Evolutionary conservation across 2,113 vertebrate genomes (phyloP).

Genomic region (Pristiophorus japonicus): DNA sequence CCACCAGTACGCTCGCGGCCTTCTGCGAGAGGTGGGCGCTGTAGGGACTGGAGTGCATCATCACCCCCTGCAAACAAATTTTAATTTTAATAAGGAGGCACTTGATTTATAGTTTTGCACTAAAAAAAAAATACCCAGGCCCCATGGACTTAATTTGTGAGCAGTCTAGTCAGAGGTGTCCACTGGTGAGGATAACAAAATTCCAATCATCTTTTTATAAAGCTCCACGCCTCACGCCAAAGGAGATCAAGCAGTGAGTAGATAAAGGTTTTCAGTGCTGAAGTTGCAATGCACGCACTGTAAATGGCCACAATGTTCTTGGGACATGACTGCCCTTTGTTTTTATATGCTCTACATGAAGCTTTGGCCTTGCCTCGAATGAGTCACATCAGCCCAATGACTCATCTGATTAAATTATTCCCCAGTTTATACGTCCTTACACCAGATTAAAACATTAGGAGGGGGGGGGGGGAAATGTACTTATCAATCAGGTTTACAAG

Average conservation of each 20-base stretch:
- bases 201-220: background rate
- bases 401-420: constrained; percentile 24
- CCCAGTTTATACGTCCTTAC: background rate
- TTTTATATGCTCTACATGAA: background rate
- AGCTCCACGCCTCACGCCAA: background rate
- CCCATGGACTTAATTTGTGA: background rate
- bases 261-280: background rate
- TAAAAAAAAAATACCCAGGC: too few species aligned
- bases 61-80: too few species aligned
- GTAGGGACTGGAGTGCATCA: too few species aligned
- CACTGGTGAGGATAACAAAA: background rate
- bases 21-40: too few species aligned
- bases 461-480: background rate
- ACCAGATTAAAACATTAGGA: background rate
- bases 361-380: background rate
- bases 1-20: too few species aligned
- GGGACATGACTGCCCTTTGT: background rate
- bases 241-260: background rate
- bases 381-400: background rate
- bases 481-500: background rate
- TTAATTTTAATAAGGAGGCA: too few species aligned
- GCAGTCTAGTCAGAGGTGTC: background rate
- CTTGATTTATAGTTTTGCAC: too few species aligned
- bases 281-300: background rate
- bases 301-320: background rate